Evolutionary conservation across 2,888 invertebrate genomes (phyloP), one percentile per base, ranked within the genome.

Genomic region (Scelioninae gen. 1): DNA sequence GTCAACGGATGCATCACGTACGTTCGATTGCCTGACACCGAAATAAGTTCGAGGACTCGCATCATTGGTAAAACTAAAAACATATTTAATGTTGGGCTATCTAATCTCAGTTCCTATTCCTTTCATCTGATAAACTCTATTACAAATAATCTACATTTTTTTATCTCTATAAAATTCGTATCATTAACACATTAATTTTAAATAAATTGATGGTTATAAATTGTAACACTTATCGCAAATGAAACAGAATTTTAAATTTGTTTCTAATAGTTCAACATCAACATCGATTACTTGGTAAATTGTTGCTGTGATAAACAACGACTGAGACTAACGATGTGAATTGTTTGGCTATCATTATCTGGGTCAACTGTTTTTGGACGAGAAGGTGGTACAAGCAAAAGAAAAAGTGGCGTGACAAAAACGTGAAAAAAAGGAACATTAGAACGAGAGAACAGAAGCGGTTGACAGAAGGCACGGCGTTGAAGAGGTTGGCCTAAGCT

Each of bases 401-500:
- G 60, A 84, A 85, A 83, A 78, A 82, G 83, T 66, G 81, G 43
- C 43, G 43, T 71, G 74, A 53, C 80, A 71, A 83, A 76, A 68
- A 51, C 55, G 31, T 23, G 1, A 11, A 80, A 84, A 84, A 71
- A 68, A 60, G 74, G 49, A 49, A 56, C 16, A 62, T 83, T 82
- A 74, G 66, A 81, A 82, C 68, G 80, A 69, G 68, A 45, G 72
- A 85, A 86, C 82, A 86, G 87, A 86, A 80, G 82, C 84, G 68
- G 87, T 85, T 88, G 87, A 87, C 88, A 87, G 87, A 89, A 86
- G 86, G 76, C 85, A 81, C 86, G 51, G 84, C 85, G 86, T 87
- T 88, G 86, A 87, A 85, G 86, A 87, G 88, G 86, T 77, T 85
- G 72, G 83, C 82, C 84, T 32, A 79, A 84, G 80, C 68, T 58